Conservation (phyloP, 37 sponge, comb jelly and placozoan genomes). For the Beroe forskalii region DNA sequence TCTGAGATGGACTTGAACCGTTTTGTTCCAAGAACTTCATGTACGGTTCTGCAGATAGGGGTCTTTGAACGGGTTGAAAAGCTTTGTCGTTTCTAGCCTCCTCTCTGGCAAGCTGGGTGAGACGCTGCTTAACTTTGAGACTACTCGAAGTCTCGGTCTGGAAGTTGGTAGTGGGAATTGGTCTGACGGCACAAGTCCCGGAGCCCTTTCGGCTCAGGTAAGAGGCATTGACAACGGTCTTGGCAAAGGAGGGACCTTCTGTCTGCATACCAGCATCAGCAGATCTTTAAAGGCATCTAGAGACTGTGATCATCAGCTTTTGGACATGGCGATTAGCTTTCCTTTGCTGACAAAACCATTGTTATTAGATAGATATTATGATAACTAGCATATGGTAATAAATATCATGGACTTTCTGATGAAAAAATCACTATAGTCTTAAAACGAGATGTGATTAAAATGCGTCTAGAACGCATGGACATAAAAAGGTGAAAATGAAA, state of each 20-base stretch:
- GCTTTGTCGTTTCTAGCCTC: not conserved
- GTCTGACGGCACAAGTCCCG: conserved; percentile 20
- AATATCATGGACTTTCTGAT: no score
- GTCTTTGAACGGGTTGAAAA: not conserved
- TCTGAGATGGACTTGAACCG: not conserved
- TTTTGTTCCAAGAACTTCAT: not conserved
- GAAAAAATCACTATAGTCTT: no score
- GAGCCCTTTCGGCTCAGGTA: not conserved
- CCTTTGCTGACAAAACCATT: no score
- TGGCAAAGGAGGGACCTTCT: not conserved
- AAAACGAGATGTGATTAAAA: no score
- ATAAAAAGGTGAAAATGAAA: no score
- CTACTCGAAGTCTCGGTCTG: not conserved
- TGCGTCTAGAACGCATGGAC: no score
- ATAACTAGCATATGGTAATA: no score
- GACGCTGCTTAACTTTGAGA: conserved; percentile 24
- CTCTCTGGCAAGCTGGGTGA: conserved; percentile 16
- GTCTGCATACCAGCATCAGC: conserved; percentile 27
- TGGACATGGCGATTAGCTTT: not conserved
- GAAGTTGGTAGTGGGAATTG: not conserved
- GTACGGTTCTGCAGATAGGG: not conserved
- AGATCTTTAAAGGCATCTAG: not conserved
- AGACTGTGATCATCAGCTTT: not conserved
- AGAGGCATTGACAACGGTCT: conserved; percentile 36
- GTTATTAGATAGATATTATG: no score